These are phyloP conservation scores for Pogoniulus pusillus DNA, from an alignment of 2,797 vertebrate species.

Conservation along the genomic window DNA sequence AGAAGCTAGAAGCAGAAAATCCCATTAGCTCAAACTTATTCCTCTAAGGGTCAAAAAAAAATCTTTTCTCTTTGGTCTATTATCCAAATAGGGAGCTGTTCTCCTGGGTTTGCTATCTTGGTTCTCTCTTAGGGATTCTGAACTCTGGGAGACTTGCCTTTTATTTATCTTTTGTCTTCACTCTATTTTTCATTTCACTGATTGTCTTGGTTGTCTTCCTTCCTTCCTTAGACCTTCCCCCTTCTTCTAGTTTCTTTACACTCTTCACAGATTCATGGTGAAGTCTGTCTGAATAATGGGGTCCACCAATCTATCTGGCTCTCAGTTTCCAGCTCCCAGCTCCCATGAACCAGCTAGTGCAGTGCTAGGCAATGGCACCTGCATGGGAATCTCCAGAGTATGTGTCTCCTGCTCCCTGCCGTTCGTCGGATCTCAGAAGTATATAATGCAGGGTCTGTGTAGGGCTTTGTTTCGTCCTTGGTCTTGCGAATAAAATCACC, in stretches of 20 bases:
- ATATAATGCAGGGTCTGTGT: neutral
- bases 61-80: neutral
- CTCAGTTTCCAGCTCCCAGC: neutral
- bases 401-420: neutral
- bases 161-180: neutral
- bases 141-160: neutral
- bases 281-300: neutral
- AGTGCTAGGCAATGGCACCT: neutral
- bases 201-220: neutral
- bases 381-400: neutral
- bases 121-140: neutral
- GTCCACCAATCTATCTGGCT: neutral
- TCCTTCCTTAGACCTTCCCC: neutral
- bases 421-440: neutral
- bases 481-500: neutral
- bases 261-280: neutral
- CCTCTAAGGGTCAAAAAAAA: neutral
- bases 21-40: neutral
- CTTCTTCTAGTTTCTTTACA: neutral
- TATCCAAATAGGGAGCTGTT: neutral
- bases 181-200: neutral
- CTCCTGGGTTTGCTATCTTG: neutral
- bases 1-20: conserved; percentile 33
- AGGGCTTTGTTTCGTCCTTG: conserved; percentile 28
- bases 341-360: neutral